Evolutionary conservation across 2,888 invertebrate genomes (phyloP).

Genomic region (Argyresthia goedartella): DNA sequence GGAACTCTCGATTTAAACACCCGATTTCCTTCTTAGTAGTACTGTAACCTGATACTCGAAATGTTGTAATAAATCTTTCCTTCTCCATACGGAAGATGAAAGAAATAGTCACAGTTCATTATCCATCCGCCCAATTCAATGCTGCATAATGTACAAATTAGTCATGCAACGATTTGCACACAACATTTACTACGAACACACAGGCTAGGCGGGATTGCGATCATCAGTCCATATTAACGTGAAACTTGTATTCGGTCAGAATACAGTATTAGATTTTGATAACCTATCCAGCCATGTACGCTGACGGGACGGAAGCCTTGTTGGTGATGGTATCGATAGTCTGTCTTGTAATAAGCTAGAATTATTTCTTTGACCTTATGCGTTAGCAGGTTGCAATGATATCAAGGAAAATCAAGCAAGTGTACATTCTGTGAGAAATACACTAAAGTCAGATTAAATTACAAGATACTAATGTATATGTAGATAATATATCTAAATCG

Average conservation of each 20-base stretch:
- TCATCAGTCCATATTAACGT: slow-evolving; percentile 40
- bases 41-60: too few relatives aligned
- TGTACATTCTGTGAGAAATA: slow-evolving; percentile 42
- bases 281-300: slow-evolving; percentile 1
- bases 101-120: too few relatives aligned
- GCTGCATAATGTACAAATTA: too few relatives aligned
- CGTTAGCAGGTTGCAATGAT: slow-evolving; percentile 47
- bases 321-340: neutral
- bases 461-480: slow-evolving; percentile 23
- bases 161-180: neutral
- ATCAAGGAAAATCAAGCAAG: slow-evolving; percentile 46
- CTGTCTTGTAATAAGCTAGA: slow-evolving; percentile 28
- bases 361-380: slow-evolving; percentile 21
- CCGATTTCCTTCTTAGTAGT: too few relatives aligned
- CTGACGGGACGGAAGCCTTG: neutral
- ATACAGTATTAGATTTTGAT: neutral
- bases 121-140: too few relatives aligned
- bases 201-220: slow-evolving; percentile 60
- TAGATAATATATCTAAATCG: slow-evolving; percentile 22
- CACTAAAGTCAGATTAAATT: slow-evolving; percentile 19
- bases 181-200: slow-evolving; percentile 24
- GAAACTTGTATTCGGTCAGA: neutral
- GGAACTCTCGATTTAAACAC: too few relatives aligned
- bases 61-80: too few relatives aligned
- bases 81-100: too few relatives aligned